Evolutionary conservation across 2,797 vertebrate genomes (phyloP).

Genomic region (Acanthiza pusilla): DNA sequence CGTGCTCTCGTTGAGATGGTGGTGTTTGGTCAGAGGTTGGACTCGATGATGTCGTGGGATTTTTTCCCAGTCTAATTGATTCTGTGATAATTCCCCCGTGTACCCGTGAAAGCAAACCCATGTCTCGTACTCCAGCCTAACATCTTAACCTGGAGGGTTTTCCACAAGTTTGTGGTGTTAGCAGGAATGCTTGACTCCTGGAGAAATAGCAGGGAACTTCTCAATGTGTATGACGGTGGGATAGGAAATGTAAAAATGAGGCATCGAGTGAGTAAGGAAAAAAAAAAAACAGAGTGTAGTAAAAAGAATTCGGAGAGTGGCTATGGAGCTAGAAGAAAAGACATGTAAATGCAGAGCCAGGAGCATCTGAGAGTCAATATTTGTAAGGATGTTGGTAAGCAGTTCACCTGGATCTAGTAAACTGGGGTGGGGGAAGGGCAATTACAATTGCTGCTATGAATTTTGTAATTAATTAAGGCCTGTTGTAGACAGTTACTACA

Average conservation of each 20-base stretch:
- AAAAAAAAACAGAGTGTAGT: fast-evolving
- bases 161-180: fast-evolving
- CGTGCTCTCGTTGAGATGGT: background rate
- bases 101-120: fast-evolving
- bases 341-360: background rate
- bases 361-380: background rate
- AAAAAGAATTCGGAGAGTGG: background rate
- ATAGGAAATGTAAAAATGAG: background rate
- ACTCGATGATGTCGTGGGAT: background rate
- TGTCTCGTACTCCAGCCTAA: background rate
- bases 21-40: background rate
- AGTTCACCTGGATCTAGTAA: background rate
- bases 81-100: background rate
- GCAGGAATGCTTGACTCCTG: too few relatives aligned
- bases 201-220: background rate
- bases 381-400: background rate
- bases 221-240: background rate
- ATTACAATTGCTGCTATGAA: background rate
- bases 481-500: background rate
- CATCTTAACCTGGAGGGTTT: background rate
- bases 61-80: background rate
- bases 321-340: background rate
- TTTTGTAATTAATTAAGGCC: background rate
- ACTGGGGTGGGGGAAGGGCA: fast-evolving
- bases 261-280: background rate